These are phyloP conservation scores for Passer montanus DNA, from an alignment of 2,113 vertebrate genomes.

Conservation along the genomic window DNA sequence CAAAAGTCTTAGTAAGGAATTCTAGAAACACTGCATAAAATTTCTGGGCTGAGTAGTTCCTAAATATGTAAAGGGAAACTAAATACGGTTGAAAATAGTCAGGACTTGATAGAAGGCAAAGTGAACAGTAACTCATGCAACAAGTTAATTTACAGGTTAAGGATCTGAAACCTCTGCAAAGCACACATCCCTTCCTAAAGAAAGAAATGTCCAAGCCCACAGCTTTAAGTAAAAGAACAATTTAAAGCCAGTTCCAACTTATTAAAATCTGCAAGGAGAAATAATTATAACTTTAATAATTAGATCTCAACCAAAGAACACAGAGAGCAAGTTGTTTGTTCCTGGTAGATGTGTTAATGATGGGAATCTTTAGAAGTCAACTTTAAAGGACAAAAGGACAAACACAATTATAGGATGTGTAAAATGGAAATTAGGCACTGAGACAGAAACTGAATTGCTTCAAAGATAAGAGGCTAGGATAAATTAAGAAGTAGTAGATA, in stretches of 20 bases:
- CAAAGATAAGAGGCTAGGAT: slow-evolving; percentile 17
- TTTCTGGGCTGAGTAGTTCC: background rate
- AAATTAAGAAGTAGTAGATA: slow-evolving; percentile 36
- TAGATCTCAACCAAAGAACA: background rate
- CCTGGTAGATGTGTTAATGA: slow-evolving; percentile 40
- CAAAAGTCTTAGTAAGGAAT: background rate
- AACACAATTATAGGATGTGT: slow-evolving; percentile 43
- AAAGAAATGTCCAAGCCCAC: background rate
- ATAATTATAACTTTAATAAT: slow-evolving; percentile 8
- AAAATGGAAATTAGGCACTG: slow-evolving; percentile 43
- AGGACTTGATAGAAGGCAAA: background rate
- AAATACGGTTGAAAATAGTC: background rate
- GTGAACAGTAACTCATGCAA: background rate
- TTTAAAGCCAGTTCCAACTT: background rate
- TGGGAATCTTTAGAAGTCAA: slow-evolving; percentile 18
- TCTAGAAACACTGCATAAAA: background rate
- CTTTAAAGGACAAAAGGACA: slow-evolving; percentile 43
- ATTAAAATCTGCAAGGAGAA: background rate
- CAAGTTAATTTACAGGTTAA: background rate
- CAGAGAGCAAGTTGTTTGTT: background rate
- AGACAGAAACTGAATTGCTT: background rate
- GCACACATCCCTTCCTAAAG: background rate
- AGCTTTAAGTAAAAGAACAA: background rate
- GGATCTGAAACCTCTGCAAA: background rate
- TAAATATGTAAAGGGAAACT: background rate